Evolutionary conservation across 2,113 vertebrate species (phyloP).

Genomic region (Lampris megalopsis): DNA sequence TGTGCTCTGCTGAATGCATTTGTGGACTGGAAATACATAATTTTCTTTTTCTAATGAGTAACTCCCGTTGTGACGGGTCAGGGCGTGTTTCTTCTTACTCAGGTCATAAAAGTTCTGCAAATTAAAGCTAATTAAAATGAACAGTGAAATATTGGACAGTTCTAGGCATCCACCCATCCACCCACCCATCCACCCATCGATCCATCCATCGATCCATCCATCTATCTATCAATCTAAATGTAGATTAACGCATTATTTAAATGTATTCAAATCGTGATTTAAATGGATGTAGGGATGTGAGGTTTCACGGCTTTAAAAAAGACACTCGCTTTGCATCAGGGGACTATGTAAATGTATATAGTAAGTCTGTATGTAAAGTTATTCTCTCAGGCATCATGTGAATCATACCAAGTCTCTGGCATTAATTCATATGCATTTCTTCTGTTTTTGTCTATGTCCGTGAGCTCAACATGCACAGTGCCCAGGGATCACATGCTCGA

Average conservation of each 20-base stretch:
- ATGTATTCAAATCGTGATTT: not conserved
- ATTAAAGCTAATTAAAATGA: too few species aligned
- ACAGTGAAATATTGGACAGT: too few species aligned
- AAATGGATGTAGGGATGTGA: not conserved
- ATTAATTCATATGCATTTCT: conserved; percentile 10
- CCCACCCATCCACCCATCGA: too few species aligned
- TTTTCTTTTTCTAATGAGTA: not conserved
- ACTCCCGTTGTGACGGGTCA: not conserved
- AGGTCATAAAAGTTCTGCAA: too few species aligned
- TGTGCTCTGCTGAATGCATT: too few species aligned
- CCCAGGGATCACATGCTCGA: conserved; percentile 29
- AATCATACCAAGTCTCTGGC: conserved; percentile 18
- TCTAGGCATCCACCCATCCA: too few species aligned
- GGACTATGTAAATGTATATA: not conserved
- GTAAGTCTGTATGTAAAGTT: conserved; percentile 11
- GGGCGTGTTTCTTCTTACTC: not conserved
- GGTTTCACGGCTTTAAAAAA: not conserved
- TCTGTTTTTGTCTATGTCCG: conserved; percentile 3
- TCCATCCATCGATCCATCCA: too few species aligned
- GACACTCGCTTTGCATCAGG: conserved; percentile 13
- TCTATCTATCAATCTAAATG: too few species aligned
- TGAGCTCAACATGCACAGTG: conserved; percentile 6
- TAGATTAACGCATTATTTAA: too few species aligned
- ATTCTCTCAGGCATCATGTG: not conserved
- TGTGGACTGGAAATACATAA: too few species aligned